Base-by-base conservation (phyloP, 35 echinoderm and acorn worm species). In the Holothuria glaberrima region DNA sequence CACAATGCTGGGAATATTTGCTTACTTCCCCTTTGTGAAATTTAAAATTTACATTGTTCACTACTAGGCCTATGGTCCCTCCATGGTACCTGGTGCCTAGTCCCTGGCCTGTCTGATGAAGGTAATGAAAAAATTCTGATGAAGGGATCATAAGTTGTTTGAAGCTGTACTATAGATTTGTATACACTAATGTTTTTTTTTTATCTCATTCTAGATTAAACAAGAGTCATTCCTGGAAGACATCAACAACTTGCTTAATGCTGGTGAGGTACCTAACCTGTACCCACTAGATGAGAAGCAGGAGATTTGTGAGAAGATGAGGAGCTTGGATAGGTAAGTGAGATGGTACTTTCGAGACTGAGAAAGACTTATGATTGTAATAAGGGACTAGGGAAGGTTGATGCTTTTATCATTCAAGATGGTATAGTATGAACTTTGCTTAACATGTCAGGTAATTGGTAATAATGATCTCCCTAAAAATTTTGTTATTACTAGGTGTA, bases 241-340 rank as follows among this genome's bases (percentile, higher is more conserved):
- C 65, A 98, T 98, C 82, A 98, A 98, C 59, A 98, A 98, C 88
- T 83, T 98, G 31, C 90, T 98, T 30, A 98, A 98, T 90, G 95
- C 95, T 90, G 95, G 95, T 92, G 95, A 98, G 80, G 95, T 98
- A 34, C 95, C 95, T 20, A 98, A 98, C 77, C 93, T 98, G 31
- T 98, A 90, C 34, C 85, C 95, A 27, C 91, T 88, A 67, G 95
- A 98, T 90, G 95, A 98, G 82, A 98, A 98, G 75, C 67, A 74
- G 31, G 95, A 98, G 82, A 94, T 98, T 30, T 98, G 95, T 92
- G 95, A 98, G 74, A 98, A 94, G 68, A 98, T 98, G 95, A 89
- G 95, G 82, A 76, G 83, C 31, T 29, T 98, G 22, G 95, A 98
- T 73, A 92, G 89, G 93, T 94, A 48, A 61, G 89, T 31, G 4